These are phyloP conservation scores for Campoletis sonorensis DNA, from an alignment of 1,140 invertebrate genomes.

Conservation along the genomic window DNA sequence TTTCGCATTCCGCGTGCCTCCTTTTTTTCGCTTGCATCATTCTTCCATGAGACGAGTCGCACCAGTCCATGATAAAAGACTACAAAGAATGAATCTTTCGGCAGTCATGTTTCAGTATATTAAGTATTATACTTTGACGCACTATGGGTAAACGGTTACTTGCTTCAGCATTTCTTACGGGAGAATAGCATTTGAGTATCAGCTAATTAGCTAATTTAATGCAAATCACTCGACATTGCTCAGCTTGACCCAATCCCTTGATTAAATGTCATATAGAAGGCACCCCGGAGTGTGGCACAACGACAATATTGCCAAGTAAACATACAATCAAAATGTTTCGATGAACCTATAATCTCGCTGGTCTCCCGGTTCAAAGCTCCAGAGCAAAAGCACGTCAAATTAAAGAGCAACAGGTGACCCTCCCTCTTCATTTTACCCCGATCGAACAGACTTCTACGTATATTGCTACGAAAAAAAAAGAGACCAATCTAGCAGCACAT, in stretches of 20 bases:
- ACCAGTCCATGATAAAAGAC: neutral
- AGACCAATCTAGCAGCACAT: neutral
- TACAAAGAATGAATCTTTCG: neutral
- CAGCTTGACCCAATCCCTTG: neutral
- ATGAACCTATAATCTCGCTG: slow-evolving; percentile 10
- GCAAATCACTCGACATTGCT: too few species aligned
- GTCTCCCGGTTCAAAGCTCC: neutral
- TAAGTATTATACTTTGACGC: neutral
- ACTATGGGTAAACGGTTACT: too few species aligned
- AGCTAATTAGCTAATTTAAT: neutral
- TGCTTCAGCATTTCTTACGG: too few species aligned
- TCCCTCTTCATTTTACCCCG: neutral
- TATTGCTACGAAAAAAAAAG: neutral
- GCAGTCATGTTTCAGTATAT: neutral
- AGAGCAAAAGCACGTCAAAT: slow-evolving; percentile 58
- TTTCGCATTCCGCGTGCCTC: neutral
- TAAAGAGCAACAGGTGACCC: slow-evolving; percentile 72
- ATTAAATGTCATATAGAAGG: neutral
- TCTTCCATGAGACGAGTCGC: slow-evolving; percentile 11
- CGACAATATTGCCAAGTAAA: neutral
- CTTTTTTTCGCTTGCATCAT: slow-evolving; percentile 9
- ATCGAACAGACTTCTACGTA: neutral
- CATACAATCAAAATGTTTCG: slow-evolving; percentile 3
- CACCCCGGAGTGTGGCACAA: neutral
- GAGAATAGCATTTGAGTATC: neutral